Base-by-base conservation (phyloP, 2,888 invertebrate species). In the Meganola albula region DNA sequence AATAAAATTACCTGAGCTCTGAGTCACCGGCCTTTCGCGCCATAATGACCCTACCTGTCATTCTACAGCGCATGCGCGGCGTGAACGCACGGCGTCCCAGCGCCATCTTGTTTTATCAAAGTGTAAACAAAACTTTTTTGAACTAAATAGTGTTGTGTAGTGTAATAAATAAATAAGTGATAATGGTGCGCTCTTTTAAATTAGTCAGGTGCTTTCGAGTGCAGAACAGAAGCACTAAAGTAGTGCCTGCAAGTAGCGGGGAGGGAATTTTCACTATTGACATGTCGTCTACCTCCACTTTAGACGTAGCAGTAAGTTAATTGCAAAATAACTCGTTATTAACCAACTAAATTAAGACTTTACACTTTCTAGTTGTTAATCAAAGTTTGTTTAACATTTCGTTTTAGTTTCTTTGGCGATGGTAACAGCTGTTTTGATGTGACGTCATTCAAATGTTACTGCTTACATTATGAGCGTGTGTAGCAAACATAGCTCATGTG, bases 141-240 rank as follows among this genome's bases (percentile, higher is more conserved):
- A 50, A 42, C 55, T 44, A 55, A 52, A 53, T 45, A 48, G 51
- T 58, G 53, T 44, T 27, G 27, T 38, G n/a, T 31, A 24, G 39
- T 50, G 37, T n/a, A 31, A 42, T 27, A 13, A 27, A 40, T 44
- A 38, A 47, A 42, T 27, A 13, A 27, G 41, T 44, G 39, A 47
- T 28, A 63, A 82, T 83, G 82, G 80, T 85, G 65, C 70, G 77
- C 13, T 71, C 67, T n/a, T 69, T 69, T 21, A 70, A 68, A 62
- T 65, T 82, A 53, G 64, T 74, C 12, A 54, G 67, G 41, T 82
- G 80, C 53, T 80, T 82, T 23, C 72, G 53, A 48, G 64, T 80
- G 67, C 72, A 78, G 4, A 74, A 62, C 31, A 60, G 82, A 27
- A 50, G 58, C 4, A 38, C 63, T 5, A 85, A 82, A 62, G 82